Evolutionary conservation across 2,888 invertebrate genomes (phyloP).

Genomic region (Heliconius ismenius): DNA sequence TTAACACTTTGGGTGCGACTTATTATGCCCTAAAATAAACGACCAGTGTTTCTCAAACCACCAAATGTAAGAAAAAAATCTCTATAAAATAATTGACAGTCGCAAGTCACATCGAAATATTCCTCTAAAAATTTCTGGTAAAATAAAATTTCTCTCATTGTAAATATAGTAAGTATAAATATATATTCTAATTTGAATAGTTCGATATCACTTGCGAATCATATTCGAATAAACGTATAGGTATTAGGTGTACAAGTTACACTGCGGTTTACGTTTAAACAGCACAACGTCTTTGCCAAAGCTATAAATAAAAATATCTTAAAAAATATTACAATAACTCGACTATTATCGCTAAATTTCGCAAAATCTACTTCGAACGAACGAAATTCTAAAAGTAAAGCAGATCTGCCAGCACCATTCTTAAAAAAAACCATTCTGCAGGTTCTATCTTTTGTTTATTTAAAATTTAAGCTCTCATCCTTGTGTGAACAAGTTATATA

Average conservation of each 20-base stretch:
- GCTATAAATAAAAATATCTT: conserved; percentile 53
- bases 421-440: conserved; percentile 54
- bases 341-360: conserved; percentile 57
- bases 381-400: conserved; percentile 60
- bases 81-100: conserved; percentile 28
- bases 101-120: conserved; percentile 25
- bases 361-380: conserved; percentile 46
- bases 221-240: conserved; percentile 5
- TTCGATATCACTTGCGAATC: conserved; percentile 24
- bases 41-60: conserved; percentile 81
- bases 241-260: conserved; percentile 10
- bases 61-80: conserved; percentile 27
- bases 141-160: conserved; percentile 13
- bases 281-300: conserved; percentile 43
- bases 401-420: conserved; percentile 80
- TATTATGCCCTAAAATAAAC: conserved; percentile 72
- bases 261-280: background rate
- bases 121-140: conserved; percentile 13
- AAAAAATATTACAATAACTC: conserved; percentile 50
- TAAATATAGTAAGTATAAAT: conserved; percentile 29
- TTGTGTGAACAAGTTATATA: conserved; percentile 40
- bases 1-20: conserved; percentile 77
- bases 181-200: conserved; percentile 20
- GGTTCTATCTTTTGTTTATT: conserved; percentile 46
- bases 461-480: conserved; percentile 47